Evolutionary conservation across 2,888 invertebrate genomes (phyloP).

Genomic region (Parnassius apollo): DNA sequence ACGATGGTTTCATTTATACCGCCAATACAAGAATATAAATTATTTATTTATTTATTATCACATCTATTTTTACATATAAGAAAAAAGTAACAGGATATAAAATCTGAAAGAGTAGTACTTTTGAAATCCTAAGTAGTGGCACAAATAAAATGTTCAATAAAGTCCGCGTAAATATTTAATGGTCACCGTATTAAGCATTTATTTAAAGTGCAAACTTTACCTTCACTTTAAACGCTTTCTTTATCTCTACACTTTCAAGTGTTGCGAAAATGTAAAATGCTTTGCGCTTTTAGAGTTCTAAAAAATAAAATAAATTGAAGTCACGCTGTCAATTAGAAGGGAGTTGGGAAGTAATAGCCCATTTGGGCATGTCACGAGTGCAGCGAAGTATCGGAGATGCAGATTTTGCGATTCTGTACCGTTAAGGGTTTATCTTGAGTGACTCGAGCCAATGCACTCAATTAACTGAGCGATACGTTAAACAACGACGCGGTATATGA

Average conservation of each 20-base stretch:
- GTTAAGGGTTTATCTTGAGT: conserved; percentile 69
- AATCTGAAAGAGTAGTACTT: too few species aligned
- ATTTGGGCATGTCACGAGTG: conserved; percentile 43
- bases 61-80: too few species aligned
- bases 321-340: conserved; percentile 61
- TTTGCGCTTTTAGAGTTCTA: conserved; percentile 36
- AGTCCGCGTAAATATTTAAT: conserved; percentile 12
- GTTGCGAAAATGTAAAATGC: conserved; percentile 22
- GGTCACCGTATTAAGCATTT: conserved; percentile 1
- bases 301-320: conserved; percentile 56
- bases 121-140: too few species aligned
- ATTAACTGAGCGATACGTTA: conserved; percentile 61
- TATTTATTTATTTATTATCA: too few species aligned
- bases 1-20: too few species aligned
- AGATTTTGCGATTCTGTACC: conserved; percentile 62
- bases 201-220: conserved; percentile 15
- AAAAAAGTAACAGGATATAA: too few species aligned
- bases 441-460: conserved; percentile 62
- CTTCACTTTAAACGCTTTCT: conserved; percentile 10
- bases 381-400: conserved; percentile 51
- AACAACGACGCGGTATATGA: conserved; percentile 46
- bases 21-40: too few species aligned
- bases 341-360: conserved; percentile 45
- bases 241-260: conserved; percentile 19
- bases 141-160: neutral